Evolutionary conservation across 2,797 vertebrate species (phyloP), one percentile per base, ranked within the genome.

Genomic region (Enteromius thamalakanensis): DNA sequence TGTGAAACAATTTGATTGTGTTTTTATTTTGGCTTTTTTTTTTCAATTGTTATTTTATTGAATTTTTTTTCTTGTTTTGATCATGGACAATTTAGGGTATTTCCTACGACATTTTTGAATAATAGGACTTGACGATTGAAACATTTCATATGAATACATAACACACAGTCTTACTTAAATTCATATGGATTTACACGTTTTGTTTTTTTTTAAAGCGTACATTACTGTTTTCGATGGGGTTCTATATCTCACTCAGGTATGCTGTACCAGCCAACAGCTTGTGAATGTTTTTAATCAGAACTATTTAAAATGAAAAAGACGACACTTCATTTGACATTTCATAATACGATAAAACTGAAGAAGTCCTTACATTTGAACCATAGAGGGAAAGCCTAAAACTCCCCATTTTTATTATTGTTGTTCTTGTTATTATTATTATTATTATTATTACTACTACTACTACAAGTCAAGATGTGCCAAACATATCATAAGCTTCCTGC

Each of bases 211-310:
- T 95, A 95, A 95, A 94, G 94, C 95, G 96, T 96, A 94, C 95
- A 95, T 97, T 97, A 96, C 96, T 97, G 95, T 97, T 98, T 88
- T 96, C 95, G 95, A 97, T 95, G 96, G 96, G 96, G 96, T 91
- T 95, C 95, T 95, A 95, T 96, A 96, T 97, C 96, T 99, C 97
- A 97, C 98, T 99, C 98, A 99, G 98, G 98, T 99, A 99, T 97
- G 96, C 97, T 96, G 97, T 97, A 96, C 96, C 96, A 97, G 97
- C 97, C 96, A 98, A 98, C 97, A 99, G 96, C 97, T 97, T 96
- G 96, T 98, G 98, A 99, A 99, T 99, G 98, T 98, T 98, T 98
- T 96, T 95, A 96, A 97, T 96, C 95, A 95, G 95, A 96, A 95
- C 95, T 95, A 93, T 93, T 95, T 95, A 93, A 93, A 95, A 94